Evolutionary conservation across 2,113 vertebrate species (phyloP), one percentile per base, ranked within the genome.

Genomic region (Gasterosteus aculeatus): DNA sequence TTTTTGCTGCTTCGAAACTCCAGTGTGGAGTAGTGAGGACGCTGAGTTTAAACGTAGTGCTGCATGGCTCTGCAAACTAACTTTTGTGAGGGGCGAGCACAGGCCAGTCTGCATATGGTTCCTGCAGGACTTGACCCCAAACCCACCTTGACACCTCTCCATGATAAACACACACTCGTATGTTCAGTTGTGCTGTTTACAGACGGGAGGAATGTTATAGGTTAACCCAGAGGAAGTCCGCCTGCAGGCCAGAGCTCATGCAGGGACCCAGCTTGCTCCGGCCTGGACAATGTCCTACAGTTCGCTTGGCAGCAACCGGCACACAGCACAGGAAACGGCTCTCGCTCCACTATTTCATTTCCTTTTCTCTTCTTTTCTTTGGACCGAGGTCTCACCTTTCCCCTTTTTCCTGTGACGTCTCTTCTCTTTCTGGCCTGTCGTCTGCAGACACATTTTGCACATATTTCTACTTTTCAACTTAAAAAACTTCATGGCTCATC

Each of bases 31-130:
- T 35, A 35, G 33, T 35, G 33, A 35, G 33, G 3, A 35, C 33
- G 33, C 33, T 35, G 3, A 35, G 33, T 38, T 38, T 38, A 38
- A 38, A 38, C 35, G 35, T 7, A 38, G 76, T 66, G 79, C 71
- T 89, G 91, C 68, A 80, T 82, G 77, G 88, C 81, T 82, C 58
- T 83, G 77, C 61, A 84, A 77, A 75, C 61, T 61, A 31, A 70
- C 54, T 41, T 26, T 33, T 63, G 71, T 54, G 53, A 60, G n/a
- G 22, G 56, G 42, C 61, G 69, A 81, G 82, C 84, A 82, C 76
- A 89, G 90, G 83, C 81, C 62, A 89, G 77, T 77, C 73, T 86
- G 87, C 92, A 92, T 89, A 88, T 91, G 92, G 88, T 92, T 93
- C 92, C 91, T 90, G 87, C 59, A 75, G 58, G 85, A 81, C 87